Conservation (phyloP, 2,888 invertebrate species). For the Autographa gamma region DNA sequence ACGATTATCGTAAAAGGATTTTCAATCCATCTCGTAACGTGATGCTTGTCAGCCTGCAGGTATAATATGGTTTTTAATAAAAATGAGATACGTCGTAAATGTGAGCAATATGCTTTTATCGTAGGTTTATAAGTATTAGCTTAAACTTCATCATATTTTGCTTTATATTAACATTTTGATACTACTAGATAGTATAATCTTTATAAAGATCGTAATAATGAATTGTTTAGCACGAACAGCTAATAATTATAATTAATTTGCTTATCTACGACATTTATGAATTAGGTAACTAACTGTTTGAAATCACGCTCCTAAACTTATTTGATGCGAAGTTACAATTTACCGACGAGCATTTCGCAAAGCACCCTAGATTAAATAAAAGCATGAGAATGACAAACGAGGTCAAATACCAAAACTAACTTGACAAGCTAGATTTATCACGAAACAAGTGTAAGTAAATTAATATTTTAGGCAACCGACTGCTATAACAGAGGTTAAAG, state of each 20-base stretch:
- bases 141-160: no score
- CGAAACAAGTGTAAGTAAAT: constrained; percentile 24
- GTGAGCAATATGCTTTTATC: no score
- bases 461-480: constrained; percentile 17
- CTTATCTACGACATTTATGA: not conserved
- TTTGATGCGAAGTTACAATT: constrained; percentile 26
- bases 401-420: constrained; percentile 28
- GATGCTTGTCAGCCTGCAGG: no score
- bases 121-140: no score
- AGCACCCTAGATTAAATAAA: constrained; percentile 23
- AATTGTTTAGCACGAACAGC: no score
- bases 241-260: not conserved
- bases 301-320: constrained; percentile 17
- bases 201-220: no score
- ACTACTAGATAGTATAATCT: no score
- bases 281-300: not conserved
- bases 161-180: no score
- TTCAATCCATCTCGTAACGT: no score
- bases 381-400: constrained; percentile 12
- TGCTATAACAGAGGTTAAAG: constrained; percentile 16
- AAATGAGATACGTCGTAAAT: no score
- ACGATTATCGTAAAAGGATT: no score
- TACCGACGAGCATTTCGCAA: constrained; percentile 26
- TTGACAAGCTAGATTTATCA: not conserved
- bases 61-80: no score